A percentile compares a stretch with the other conserved stretches of the same genome.
phyloP scores from a whole-genome alignment of 2,797 vertebrate genomes.

The Poecilia gillii region DNA sequence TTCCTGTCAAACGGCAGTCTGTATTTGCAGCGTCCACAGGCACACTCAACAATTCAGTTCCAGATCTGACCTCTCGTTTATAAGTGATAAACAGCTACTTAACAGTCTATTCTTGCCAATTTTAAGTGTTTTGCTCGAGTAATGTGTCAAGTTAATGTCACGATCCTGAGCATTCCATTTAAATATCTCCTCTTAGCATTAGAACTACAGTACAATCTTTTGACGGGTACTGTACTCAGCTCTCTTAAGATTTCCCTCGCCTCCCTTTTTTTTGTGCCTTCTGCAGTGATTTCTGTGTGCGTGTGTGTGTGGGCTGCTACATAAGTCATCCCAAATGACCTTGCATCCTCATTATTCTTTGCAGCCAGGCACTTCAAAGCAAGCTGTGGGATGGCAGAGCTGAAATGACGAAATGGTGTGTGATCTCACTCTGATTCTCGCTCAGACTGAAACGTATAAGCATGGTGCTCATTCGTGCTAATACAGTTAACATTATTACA shows the following conservation, averaged over 20 bases:
- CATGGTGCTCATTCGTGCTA: conserved; percentile 37
- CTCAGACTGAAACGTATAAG: conserved; percentile 47
- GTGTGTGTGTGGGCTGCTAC: conserved; percentile 49
- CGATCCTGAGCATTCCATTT: conserved; percentile 13
- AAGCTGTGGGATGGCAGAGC: conserved; percentile 57
- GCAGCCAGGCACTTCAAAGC: conserved; percentile 72
- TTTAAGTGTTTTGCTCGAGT: conserved; percentile 11
- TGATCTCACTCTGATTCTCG: conserved; percentile 66
- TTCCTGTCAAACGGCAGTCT: conserved; percentile 11
- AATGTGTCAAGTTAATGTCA: conserved; percentile 20
- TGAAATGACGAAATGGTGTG: conserved; percentile 63
- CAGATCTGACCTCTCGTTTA: not conserved
- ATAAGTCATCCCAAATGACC: conserved; percentile 74
- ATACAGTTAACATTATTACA: conserved; percentile 59
- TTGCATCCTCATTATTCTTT: conserved; percentile 79
- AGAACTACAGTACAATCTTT: not conserved
- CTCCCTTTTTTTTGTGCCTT: conserved; percentile 32
- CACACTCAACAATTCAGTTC: conserved; percentile 17
- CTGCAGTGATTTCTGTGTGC: conserved; percentile 34
- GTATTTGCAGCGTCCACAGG: conserved; percentile 3
- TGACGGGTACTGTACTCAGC: conserved; percentile 1
- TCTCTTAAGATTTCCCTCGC: conserved; percentile 21
- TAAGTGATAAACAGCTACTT: conserved; percentile 13
- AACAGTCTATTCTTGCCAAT: conserved; percentile 13
- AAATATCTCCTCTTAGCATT: conserved; percentile 10